Conservation (phyloP, 2,113 vertebrate species). For the Anguilla japonica region DNA sequence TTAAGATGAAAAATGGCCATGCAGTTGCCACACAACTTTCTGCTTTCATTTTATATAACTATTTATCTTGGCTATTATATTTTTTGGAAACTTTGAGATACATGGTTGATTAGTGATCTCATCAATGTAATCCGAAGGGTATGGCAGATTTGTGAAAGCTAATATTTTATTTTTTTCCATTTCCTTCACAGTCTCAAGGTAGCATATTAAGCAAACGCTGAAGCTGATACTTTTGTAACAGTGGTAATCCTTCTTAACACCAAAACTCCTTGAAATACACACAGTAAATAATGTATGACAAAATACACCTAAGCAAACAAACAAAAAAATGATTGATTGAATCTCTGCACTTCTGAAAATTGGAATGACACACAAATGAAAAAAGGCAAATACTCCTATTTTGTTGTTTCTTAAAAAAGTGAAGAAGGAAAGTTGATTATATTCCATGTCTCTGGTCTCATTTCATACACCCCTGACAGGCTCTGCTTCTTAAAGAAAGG, state of each 20-base stretch:
- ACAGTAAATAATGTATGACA: neutral
- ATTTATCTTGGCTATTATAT: neutral
- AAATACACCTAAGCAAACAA: neutral
- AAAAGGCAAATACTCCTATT: neutral
- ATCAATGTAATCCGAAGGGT: neutral
- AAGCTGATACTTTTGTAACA: neutral
- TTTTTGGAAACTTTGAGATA: neutral
- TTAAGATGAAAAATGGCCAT: neutral
- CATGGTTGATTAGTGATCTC: neutral
- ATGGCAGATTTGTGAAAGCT: neutral
- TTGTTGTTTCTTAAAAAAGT: neutral
- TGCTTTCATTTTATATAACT: neutral
- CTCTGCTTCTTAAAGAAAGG: slow-evolving; percentile 38
- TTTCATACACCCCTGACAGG: slow-evolving; percentile 18
- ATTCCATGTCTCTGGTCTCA: slow-evolving; percentile 26
- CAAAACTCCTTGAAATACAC: neutral
- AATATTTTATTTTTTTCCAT: neutral
- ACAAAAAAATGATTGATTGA: neutral
- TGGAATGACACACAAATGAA: neutral
- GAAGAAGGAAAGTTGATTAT: neutral
- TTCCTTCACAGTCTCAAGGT: neutral
- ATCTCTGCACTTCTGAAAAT: neutral
- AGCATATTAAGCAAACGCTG: neutral
- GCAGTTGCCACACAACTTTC: neutral
- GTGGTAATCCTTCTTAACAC: neutral